Evolutionary conservation across 2,113 vertebrate species (phyloP), one percentile per base, ranked within the genome.

Genomic region (Tragulus kanchil): DNA sequence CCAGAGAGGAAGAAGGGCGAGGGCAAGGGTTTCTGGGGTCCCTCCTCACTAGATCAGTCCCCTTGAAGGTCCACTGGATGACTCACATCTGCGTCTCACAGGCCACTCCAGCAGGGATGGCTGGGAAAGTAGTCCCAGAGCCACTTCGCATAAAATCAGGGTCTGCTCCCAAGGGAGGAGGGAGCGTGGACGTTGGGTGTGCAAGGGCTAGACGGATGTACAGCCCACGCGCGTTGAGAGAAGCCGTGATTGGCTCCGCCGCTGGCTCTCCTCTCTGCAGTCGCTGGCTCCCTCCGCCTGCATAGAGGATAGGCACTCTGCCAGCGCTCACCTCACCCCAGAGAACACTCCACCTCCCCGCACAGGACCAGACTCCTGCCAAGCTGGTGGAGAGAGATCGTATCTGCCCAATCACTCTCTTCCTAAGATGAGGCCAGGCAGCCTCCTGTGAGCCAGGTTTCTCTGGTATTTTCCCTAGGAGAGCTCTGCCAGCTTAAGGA

Each of bases 151-250:
- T 50, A 61, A 73, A 84, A 45, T 4, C 10, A 13, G 54, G 42
- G 26, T 56, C 56, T 77, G 50, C 23, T 64, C n/a, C 11, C 26
- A 58, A 54, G 84, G 28, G 48, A 61, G 25, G 31, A 73, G 59
- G 19, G 7, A 13, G 3, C 8, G 13, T 2, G 56, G 61, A 61
- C 17, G 25, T 0, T 4, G 48, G 54, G 48, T 87, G 11, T 16
- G 12, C 19, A 42, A 12, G 0, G 1, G 83, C 31, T 0, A 45
- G 48, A 48, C 31, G 12, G 42, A 13, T 1, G 0, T 12, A 7
- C 0, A 1, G 19, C n/a, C 28, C 14, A 0, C 4, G 25, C 8
- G 12, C 15, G 6, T 11, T 25, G 67, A 85, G 31, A 88, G 48
- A 85, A 67, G 69, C 13, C 8, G 1, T 2, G 36, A 25, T 1